Evolutionary conservation across 2,113 vertebrate species (phyloP), one percentile per base, ranked within the genome.

Genomic region (Sphyrna mokarran): DNA sequence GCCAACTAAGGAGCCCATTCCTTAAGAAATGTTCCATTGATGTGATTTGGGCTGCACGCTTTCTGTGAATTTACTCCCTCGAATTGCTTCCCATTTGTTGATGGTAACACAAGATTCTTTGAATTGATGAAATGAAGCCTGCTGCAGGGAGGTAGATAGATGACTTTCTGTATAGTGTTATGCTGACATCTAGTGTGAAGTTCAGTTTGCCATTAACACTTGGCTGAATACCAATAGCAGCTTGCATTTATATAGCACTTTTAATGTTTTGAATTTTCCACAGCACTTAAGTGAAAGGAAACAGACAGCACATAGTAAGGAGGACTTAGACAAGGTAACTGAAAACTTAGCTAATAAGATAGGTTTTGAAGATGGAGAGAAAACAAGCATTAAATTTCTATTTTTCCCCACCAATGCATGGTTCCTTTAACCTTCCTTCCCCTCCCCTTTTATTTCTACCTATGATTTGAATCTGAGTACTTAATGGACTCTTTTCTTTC

Each of bases 151-250:
- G 58, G 58, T 29, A 91, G 89, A 18, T 22, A 91, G 89, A 18
- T 22, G n/a, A 6, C 13, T 91, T 4, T 91, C 33, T 66, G 61
- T n/a, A 13, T 68, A 18, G 89, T 66, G 89, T 66, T 37, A n/a
- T 66, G 89, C 89, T 93, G 89, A 93, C 89, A 93, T 66, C 89
- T 93, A 66, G 89, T 93, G 89, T 93, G n/a, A 66, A 22, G 61
- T 16, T 37, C 33, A 66, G 20, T 14, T 18, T 61, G 89, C 33
- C 40, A 33, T 22, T 22, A 37, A 63, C 29, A 91, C 18, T 66
- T 16, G 11, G 58, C 87, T 90, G 26, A 16, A 16, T 33, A n/a
- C 33, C 26, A 1, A 61, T 33, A 80, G 4, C 86, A 29, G 3
- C 48, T 89, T 63, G 48, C 13, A 63, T 7, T 63, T 63, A 11